Conservation (phyloP, 2,888 invertebrate species). For the Drosophila infuscata region DNA sequence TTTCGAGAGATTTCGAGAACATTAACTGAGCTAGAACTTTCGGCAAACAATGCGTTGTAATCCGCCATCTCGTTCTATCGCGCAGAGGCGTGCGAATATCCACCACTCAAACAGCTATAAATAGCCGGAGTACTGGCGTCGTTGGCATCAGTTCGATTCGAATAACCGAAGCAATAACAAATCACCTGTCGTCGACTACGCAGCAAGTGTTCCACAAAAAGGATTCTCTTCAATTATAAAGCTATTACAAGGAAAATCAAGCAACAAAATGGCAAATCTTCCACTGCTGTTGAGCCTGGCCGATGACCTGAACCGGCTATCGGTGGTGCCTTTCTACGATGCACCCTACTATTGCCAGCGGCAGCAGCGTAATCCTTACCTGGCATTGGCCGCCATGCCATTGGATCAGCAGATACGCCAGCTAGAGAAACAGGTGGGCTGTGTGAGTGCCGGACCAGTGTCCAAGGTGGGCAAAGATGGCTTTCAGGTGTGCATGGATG, state of each 20-base stretch:
- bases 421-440: slow-evolving; percentile 53
- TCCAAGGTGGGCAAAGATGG: slow-evolving; percentile 87
- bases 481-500: slow-evolving; percentile 89
- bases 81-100: slow-evolving; percentile 16
- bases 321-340: slow-evolving; percentile 65
- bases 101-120: slow-evolving; percentile 66
- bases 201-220: slow-evolving; percentile 6
- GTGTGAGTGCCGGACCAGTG: slow-evolving; percentile 27
- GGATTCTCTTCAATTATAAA: slow-evolving; percentile 8
- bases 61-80: slow-evolving; percentile 14
- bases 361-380: slow-evolving; percentile 51
- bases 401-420: slow-evolving; percentile 65
- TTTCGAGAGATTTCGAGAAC: slow-evolving; percentile 57
- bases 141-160: slow-evolving; percentile 62
- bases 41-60: slow-evolving; percentile 32
- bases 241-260: neutral
- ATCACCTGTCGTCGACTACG: neutral
- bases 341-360: slow-evolving; percentile 55
- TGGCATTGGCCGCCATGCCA: slow-evolving; percentile 42
- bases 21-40: slow-evolving; percentile 50
- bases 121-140: slow-evolving; percentile 38
- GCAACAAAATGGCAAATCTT: slow-evolving; percentile 64
- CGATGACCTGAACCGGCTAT: slow-evolving; percentile 69
- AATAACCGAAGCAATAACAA: slow-evolving; percentile 42
- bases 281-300: slow-evolving; percentile 71